These are phyloP conservation scores for Melanotaenia boesemani DNA, from an alignment of 2,797 vertebrate species.

Conservation along the genomic window DNA sequence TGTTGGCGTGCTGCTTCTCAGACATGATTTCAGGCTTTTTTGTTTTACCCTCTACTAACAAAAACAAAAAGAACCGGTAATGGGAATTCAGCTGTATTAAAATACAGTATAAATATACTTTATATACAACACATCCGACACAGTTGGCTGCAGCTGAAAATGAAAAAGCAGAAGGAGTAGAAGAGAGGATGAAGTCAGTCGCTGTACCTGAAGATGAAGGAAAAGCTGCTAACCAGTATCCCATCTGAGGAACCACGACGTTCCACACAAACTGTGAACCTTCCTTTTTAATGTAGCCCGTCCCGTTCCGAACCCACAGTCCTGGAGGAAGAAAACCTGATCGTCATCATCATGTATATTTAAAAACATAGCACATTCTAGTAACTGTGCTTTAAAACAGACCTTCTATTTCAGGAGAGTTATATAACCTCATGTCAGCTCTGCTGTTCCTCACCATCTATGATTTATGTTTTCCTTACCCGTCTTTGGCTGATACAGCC, in stretches of 20 bases:
- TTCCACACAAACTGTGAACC: constrained; percentile 92
- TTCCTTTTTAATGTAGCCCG: constrained; percentile 93
- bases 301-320: constrained; percentile 92
- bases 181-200: not conserved
- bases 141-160: no score
- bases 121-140: no score
- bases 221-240: constrained; percentile 96
- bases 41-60: no score
- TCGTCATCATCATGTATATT: not conserved
- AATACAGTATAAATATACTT: no score
- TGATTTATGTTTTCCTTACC: constrained; percentile 77
- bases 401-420: constrained; percentile 5
- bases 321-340: constrained; percentile 75
- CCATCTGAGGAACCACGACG: constrained; percentile 90
- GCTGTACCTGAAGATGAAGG: constrained; percentile 85
- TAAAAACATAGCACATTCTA: fast-evolving
- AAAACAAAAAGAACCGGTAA: no score
- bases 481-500: constrained; percentile 90
- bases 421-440: not conserved
- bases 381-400: not conserved
- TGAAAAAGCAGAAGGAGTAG: not conserved
- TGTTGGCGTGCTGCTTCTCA: no score
- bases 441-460: not conserved
- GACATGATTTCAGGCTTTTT: no score
- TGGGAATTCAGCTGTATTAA: no score